Conservation (phyloP, 2,113 vertebrate species). For the Pica pica region DNA sequence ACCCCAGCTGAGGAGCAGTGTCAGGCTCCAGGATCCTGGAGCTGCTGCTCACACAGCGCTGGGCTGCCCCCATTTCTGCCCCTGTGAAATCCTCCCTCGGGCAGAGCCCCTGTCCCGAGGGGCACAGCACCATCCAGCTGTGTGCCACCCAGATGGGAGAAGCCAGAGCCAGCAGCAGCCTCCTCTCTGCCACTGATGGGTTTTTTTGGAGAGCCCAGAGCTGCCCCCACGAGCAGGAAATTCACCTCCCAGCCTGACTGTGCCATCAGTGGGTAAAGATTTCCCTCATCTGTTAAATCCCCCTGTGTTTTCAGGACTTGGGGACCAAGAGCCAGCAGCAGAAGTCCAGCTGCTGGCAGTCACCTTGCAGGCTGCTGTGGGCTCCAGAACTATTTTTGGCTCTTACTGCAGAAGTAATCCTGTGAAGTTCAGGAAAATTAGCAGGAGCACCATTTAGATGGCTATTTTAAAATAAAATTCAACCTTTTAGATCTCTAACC, state of each 20-base stretch:
- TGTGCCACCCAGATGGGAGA: rapidly evolving
- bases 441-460: not conserved
- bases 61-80: no score
- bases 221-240: rapidly evolving
- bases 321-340: not conserved
- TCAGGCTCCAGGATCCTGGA: not conserved
- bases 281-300: not conserved
- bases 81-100: rapidly evolving
- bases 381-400: slow-evolving; percentile 37
- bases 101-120: not conserved
- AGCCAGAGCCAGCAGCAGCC: not conserved
- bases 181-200: not conserved
- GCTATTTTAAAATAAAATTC: not conserved
- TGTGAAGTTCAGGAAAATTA: slow-evolving; percentile 4
- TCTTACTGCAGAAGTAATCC: not conserved
- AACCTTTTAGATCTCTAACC: not conserved
- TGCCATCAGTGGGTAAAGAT: not conserved
- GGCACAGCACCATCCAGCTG: not conserved
- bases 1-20: not conserved
- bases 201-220: not conserved
- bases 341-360: not conserved
- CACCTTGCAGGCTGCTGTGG: not conserved
- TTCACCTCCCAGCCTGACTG: not conserved
- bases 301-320: not conserved
- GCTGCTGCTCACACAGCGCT: rapidly evolving